Base-by-base conservation (phyloP, 2,113 vertebrate genomes). In the Prionailurus bengalensis region DNA sequence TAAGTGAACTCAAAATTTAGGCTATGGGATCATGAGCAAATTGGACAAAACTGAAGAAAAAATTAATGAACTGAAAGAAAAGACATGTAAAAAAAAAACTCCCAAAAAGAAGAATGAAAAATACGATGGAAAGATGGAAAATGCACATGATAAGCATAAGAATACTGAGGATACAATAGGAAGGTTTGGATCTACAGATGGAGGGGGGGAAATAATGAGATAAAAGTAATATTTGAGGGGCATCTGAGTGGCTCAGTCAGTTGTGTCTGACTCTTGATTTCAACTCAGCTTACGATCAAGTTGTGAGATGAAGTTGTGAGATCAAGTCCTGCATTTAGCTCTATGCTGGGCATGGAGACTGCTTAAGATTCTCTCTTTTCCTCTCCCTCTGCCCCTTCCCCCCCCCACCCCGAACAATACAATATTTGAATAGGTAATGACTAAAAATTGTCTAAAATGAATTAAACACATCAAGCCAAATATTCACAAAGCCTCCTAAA, bases 131-230 rank as follows among this genome's bases (percentile, higher is more conserved):
- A 70, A 31, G 36, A 70, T 3, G 12, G 51, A 80, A 68, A 94
- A 55, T 21, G 12, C 14, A 58, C 25, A 94, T 95, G 70, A 87
- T 97, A 97, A 94, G 3, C 98, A 97, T 84, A 86, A 90, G 94
- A 98, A 71, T 63, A 81, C 5, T 63, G 29, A 89, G 33, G 17
- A 73, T 45, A 82, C 8, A 51, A 51, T 12, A 63, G 51, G 1
- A 48, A 81, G 14, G 42, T 71, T 51, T 82, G 8, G 25, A 23
- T 63, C n/a, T 89, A 73, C 4, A 31, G 21, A 25, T 8, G 0
- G 25, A 33, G 7, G 71, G 33, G 14, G 51, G 14, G 21, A 42
- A 74, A 63, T 1, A 80, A 94, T 89, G 48, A 73, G 23, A 53
- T 14, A 82, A 7, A 61, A 89, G 25, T 33, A 65, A 15, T 39